phyloP scores from a whole-genome alignment of 1,140 invertebrate genomes.

The Triops longicaudatus region DNA sequence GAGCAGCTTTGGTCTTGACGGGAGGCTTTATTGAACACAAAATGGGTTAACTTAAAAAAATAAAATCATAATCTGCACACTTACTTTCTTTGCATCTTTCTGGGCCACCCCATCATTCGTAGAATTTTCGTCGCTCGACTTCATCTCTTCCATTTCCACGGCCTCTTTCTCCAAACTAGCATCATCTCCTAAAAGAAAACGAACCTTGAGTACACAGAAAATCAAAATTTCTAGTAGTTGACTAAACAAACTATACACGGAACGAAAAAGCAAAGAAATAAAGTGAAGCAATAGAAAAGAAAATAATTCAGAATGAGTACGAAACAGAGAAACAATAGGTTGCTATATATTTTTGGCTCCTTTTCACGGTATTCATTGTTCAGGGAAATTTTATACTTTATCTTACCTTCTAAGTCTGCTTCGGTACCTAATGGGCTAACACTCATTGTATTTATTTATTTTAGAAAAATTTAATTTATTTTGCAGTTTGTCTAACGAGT shows the following conservation, averaged over 20 bases:
- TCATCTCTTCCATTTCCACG: background rate
- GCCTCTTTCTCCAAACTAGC: constrained; percentile 2
- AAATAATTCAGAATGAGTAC: too few species aligned
- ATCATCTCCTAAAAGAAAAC: background rate
- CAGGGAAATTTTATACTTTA: background rate
- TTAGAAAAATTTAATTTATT: background rate
- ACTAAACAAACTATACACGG: background rate
- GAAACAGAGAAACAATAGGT: background rate
- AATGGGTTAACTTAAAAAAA: background rate
- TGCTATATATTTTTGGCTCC: background rate
- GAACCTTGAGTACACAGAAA: background rate
- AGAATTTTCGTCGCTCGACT: background rate
- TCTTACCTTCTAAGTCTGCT: background rate
- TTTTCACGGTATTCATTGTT: background rate
- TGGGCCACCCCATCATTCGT: background rate
- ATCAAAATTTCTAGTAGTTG: background rate
- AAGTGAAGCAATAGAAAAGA: background rate
- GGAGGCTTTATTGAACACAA: background rate
- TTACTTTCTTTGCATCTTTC: background rate
- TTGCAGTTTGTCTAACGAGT: background rate
- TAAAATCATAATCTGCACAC: background rate
- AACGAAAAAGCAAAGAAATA: background rate
- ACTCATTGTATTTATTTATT: background rate
- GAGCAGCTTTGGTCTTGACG: background rate
- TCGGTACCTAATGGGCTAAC: background rate